Base-by-base conservation (phyloP, 1,140 invertebrate species). In the Hypothenemus hampei region DNA sequence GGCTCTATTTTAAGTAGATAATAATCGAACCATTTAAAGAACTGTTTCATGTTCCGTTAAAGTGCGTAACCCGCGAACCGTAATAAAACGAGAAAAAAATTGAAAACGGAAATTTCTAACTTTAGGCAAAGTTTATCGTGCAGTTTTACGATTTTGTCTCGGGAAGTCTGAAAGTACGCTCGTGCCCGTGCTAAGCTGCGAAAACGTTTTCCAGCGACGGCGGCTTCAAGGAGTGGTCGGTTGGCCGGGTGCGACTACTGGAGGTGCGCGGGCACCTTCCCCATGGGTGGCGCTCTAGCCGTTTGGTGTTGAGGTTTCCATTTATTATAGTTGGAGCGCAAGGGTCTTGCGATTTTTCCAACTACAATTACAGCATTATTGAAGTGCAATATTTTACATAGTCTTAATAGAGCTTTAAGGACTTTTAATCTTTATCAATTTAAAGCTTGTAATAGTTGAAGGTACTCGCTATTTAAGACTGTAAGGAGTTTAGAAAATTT, bases 151-250 rank as follows among this genome's bases (percentile, higher is more conserved):
- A 20, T 48, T 48, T 48, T 36, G 37, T 33, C 16, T n/a, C n/a
- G n/a, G n/a, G n/a, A 26, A 23, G 21, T 37, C 4, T 19, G 35
- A 48, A 48, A 24, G 54, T 50, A n/a, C n/a, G n/a, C n/a, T 41
- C 50, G 46, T 49, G 45, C 50, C 50, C 54, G 46, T 45, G 44
- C 23, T 51, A 40, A 36, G 36, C 18, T 33, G 37, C 45, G 35
- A 26, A n/a, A 37, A 24, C 52, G 43, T 47, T 39, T 48, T 49
- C 39, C 45, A 24, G 26, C 43, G 35, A n/a, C 29, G 39, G 35
- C 36, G 24, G 18, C 33, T 55, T 43, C 54, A 57, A 57, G 54
- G 54, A 57, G 54, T 57, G 54, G 54, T 50, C 54, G 45, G 37
- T 20, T 39, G 50, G 50, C 41, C 53, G 54, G 54, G 45, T 44